These are phyloP conservation scores for Anomalospiza imberbis DNA, from an alignment of 2,797 vertebrate species.

Conservation along the genomic window DNA sequence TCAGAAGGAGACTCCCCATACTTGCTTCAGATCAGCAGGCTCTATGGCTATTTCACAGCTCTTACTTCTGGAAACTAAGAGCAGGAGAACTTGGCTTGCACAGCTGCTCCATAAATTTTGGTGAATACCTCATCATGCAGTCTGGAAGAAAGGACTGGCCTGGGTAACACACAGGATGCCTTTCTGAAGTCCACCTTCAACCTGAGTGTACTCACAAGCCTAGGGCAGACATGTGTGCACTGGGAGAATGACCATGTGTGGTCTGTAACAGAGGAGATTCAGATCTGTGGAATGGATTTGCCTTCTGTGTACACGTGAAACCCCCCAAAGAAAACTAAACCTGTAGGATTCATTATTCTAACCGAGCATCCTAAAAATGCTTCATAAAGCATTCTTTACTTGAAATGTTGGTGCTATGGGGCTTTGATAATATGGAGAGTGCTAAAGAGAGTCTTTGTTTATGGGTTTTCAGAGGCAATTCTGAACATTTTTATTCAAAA, in stretches of 20 bases:
- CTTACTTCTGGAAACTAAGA: background rate
- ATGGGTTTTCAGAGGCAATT: background rate
- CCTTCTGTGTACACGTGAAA: background rate
- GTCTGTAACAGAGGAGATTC: background rate
- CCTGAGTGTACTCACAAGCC: background rate
- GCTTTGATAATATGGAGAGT: background rate
- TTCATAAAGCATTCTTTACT: background rate
- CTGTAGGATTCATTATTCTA: background rate
- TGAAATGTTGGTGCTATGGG: background rate
- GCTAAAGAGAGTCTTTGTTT: background rate
- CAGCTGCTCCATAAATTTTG: background rate
- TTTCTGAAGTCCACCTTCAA: background rate
- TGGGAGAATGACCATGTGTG: background rate
- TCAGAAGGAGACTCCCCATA: background rate
- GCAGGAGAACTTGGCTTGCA: background rate
- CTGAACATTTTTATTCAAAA: background rate
- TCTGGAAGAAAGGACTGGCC: background rate
- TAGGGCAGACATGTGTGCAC: accelerated
- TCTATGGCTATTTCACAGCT: background rate
- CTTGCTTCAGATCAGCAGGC: background rate
- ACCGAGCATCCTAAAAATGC: background rate
- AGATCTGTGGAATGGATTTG: background rate
- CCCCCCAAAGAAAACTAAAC: background rate
- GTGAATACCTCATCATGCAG: background rate
- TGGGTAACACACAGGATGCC: background rate